Conservation (phyloP, 2,113 vertebrate species). For the Phalacrocorax aristotelis region DNA sequence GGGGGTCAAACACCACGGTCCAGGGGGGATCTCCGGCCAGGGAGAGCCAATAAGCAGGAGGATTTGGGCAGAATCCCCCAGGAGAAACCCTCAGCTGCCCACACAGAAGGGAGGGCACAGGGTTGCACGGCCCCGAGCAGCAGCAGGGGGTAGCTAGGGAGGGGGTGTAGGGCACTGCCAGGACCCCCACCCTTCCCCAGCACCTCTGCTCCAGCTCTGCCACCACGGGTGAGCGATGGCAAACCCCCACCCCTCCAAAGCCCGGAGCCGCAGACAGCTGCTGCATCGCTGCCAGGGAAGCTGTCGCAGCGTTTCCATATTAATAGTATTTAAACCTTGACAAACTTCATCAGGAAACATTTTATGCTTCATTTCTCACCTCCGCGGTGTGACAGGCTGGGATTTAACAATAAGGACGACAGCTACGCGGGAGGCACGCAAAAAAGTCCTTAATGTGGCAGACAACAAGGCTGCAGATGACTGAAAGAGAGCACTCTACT, state of each 20-base stretch:
- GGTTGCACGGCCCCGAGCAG: not conserved
- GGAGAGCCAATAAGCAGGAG: not conserved
- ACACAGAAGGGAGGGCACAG: not conserved
- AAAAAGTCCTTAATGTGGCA: not conserved
- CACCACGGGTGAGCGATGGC: fast-evolving
- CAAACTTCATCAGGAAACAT: slow-evolving; percentile 5
- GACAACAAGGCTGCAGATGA: not conserved
- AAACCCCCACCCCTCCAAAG: not conserved
- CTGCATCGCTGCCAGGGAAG: not conserved
- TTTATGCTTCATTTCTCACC: slow-evolving; percentile 5
- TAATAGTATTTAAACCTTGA: not conserved
- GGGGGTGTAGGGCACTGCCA: not conserved
- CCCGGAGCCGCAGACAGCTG: not conserved
- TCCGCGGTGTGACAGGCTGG: not conserved
- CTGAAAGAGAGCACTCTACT: not conserved
- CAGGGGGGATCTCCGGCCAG: fast-evolving
- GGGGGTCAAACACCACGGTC: not conserved
- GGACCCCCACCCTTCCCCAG: not conserved
- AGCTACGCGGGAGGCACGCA: not conserved
- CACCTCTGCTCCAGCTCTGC: not conserved
- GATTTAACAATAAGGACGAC: not conserved
- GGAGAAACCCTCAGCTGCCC: not conserved
- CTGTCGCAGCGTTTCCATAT: not conserved
- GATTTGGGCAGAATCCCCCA: not conserved
- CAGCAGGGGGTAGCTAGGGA: not conserved